Conservation (phyloP, 2,797 vertebrate genomes). For the Periophthalmus magnuspinnatus region DNA sequence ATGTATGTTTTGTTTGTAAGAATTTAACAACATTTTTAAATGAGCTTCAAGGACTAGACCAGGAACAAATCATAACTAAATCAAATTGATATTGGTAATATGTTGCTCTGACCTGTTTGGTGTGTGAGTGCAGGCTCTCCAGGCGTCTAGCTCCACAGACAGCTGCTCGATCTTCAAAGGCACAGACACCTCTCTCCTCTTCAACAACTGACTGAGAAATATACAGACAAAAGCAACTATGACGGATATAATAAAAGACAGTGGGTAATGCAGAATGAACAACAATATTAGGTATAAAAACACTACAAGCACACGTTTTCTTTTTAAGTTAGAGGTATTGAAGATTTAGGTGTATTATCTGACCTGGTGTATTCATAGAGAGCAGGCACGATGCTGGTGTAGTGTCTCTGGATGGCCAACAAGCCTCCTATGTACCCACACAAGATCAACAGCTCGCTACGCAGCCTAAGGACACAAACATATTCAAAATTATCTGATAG, state of each 20-base stretch:
- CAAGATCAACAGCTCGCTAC: constrained; percentile 92
- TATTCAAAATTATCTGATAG: neutral
- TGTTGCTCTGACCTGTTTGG: constrained; percentile 71
- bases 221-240: constrained; percentile 6
- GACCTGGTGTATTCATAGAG: constrained; percentile 92
- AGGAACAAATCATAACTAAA: too few relatives aligned
- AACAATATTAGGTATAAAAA: too few relatives aligned
- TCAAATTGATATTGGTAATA: too few relatives aligned
- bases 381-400: constrained; percentile 89
- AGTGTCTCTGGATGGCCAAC: constrained; percentile 87
- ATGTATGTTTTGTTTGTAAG: neutral
- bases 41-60: too few relatives aligned
- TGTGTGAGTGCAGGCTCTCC: constrained; percentile 83
- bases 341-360: constrained; percentile 58
- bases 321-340: too few relatives aligned
- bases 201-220: constrained; percentile 88
- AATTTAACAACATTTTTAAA: too few relatives aligned
- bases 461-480: constrained; percentile 70
- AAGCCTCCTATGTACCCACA: constrained; percentile 90
- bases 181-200: constrained; percentile 88
- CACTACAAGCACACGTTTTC: too few relatives aligned
- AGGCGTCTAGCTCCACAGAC: constrained; percentile 89
- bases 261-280: neutral
- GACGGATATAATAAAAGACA: neutral
- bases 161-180: constrained; percentile 91